Evolutionary conservation across 2,797 vertebrate species (phyloP).

Genomic region (Masticophis lateralis): DNA sequence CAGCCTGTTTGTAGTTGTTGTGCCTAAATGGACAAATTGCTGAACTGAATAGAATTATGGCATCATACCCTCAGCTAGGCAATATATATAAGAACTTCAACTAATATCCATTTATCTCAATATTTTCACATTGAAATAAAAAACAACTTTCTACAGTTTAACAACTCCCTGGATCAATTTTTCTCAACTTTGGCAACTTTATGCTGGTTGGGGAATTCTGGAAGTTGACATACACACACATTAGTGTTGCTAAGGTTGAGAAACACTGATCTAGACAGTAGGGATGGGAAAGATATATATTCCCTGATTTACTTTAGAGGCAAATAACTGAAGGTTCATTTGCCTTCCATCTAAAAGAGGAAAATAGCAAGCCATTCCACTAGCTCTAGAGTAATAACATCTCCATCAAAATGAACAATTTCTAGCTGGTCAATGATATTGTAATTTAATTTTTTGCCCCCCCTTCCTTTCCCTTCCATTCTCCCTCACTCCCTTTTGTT

Average conservation of each 20-base stretch:
- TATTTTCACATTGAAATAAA: not conserved
- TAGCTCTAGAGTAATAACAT: not conserved
- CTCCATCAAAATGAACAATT: not conserved
- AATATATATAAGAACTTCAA: not conserved
- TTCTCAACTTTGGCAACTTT: not conserved
- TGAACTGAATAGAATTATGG: not conserved
- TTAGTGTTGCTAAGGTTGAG: not conserved
- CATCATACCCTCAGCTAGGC: too few relatives aligned
- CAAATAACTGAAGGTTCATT: not conserved
- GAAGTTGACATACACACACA: not conserved
- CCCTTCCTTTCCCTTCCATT: not conserved
- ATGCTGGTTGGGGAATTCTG: not conserved
- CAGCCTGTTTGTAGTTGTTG: not conserved
- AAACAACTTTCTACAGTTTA: not conserved
- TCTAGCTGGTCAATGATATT: not conserved
- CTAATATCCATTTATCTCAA: not conserved
- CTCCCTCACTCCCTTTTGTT: not conserved
- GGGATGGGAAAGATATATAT: not conserved
- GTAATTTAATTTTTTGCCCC: not conserved
- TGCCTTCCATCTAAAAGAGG: not conserved
- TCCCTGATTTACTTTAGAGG: not conserved
- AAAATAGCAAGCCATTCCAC: not conserved
- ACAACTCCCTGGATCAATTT: not conserved
- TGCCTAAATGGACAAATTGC: not conserved
- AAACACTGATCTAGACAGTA: not conserved